Conservation (phyloP, 64 coral and sea anemone species). For the Actinia equina region DNA sequence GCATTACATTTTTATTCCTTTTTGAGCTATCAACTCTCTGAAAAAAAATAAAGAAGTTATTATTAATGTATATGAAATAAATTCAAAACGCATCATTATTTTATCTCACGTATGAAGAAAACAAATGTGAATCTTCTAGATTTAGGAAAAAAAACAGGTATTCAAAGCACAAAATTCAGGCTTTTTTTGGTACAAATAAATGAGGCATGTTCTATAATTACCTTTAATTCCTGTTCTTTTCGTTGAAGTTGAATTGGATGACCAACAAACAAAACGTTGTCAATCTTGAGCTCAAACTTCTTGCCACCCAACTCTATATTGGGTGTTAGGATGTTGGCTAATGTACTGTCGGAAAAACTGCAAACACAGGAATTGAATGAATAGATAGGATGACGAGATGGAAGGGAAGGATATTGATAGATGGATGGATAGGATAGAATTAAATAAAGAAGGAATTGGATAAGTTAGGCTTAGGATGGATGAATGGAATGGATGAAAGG, state of each 20-base stretch:
- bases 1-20: conserved; percentile 77
- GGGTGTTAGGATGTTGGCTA: conserved; percentile 94
- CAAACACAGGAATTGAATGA: not conserved
- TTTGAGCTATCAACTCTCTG: conserved; percentile 58
- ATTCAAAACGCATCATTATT: no score
- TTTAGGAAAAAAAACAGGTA: no score
- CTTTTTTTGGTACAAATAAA: no score
- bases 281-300: conserved; percentile 96
- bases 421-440: no score
- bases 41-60: not conserved
- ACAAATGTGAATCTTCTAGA: no score
- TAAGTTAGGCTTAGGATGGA: no score
- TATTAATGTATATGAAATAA: not conserved
- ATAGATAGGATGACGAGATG: no score
- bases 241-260: conserved; percentile 63
- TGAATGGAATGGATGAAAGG: no score
- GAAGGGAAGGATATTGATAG: no score
- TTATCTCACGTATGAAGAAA: no score
- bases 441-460: no score
- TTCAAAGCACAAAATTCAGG: no score
- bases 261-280: conserved; percentile 93
- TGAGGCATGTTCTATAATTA: not conserved
- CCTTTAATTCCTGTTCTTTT: conserved; percentile 64
- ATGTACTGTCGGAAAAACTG: conserved; percentile 94
- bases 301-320: conserved; percentile 74